Percentiles rank a stretch among this genome's conserved stretches.
Evolutionary conservation across 2,888 invertebrate genomes (phyloP).

Genomic region (Aspidapion aeneum): DNA sequence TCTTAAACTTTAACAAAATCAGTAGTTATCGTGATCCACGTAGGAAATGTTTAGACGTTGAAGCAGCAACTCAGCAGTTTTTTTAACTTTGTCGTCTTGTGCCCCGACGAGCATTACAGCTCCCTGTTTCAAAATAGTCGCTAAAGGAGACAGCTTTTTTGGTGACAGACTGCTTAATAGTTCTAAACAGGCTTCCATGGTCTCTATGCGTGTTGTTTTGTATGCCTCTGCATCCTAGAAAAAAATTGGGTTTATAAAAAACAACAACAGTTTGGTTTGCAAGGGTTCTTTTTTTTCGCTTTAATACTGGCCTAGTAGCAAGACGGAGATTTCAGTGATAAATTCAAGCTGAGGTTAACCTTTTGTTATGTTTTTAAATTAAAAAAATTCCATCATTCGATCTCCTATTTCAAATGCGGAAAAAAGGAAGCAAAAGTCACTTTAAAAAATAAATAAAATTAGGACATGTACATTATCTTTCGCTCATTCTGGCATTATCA

Average conservation of each 20-base stretch:
- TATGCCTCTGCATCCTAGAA: conserved; percentile 81
- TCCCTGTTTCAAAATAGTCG: conserved; percentile 45
- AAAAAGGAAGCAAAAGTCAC: too few species aligned
- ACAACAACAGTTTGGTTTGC: too few species aligned
- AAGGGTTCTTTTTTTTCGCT: too few species aligned
- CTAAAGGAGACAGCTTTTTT: conserved; percentile 43
- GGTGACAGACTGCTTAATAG: conserved; percentile 50
- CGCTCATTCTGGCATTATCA: too few species aligned
- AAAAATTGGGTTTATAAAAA: not conserved
- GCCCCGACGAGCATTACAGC: conserved; percentile 44
- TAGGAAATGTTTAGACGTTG: conserved; percentile 47
- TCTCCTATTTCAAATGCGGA: too few species aligned
- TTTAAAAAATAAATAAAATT: too few species aligned
- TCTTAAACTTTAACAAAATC: conserved; percentile 5
- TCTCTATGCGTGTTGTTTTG: conserved; percentile 78
- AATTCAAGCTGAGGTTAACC: too few species aligned
- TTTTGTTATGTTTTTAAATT: too few species aligned
- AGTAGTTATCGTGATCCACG: conserved; percentile 43
- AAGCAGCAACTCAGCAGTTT: conserved; percentile 42
- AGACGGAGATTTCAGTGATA: too few species aligned
- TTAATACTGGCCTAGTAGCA: too few species aligned
- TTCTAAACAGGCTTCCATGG: conserved; percentile 81
- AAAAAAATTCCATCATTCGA: too few species aligned
- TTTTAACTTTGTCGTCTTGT: conserved; percentile 46
- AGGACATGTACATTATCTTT: too few species aligned